Evolutionary conservation across 2,888 invertebrate genomes (phyloP).

Genomic region (Diloba caeruleocephala): DNA sequence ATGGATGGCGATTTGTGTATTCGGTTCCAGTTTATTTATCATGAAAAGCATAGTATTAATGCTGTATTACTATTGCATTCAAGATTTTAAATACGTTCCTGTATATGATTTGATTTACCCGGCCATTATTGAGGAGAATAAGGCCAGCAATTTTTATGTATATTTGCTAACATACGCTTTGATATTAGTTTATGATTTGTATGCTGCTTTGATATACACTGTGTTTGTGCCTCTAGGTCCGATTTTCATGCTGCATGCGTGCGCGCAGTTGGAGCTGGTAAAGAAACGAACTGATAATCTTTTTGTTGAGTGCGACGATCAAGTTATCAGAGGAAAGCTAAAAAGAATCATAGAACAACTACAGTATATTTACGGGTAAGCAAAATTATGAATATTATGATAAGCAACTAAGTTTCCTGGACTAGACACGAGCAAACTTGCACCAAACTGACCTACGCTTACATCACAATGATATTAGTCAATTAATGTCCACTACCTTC

Average conservation of each 20-base stretch:
- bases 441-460: too few species aligned
- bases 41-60: slow-evolving; percentile 48
- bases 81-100: slow-evolving; percentile 54
- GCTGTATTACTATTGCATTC: slow-evolving; percentile 45
- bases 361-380: slow-evolving; percentile 60
- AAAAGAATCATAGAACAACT: slow-evolving; percentile 56
- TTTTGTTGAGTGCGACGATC: slow-evolving; percentile 45
- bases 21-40: slow-evolving; percentile 38
- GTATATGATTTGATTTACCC: slow-evolving; percentile 62
- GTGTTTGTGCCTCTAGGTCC: slow-evolving; percentile 67
- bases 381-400: too few species aligned
- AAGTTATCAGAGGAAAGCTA: slow-evolving; percentile 49
- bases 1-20: slow-evolving; percentile 15
- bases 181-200: slow-evolving; percentile 45
- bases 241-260: slow-evolving; percentile 68
- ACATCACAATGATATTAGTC: too few species aligned
- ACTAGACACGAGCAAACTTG: too few species aligned
- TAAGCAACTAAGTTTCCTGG: too few species aligned
- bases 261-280: slow-evolving; percentile 67
- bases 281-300: slow-evolving; percentile 54
- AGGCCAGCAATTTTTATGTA: slow-evolving; percentile 45
- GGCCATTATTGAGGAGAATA: slow-evolving; percentile 50
- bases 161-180: slow-evolving; percentile 40
- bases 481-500: too few species aligned
- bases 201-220: slow-evolving; percentile 54